Base-by-base conservation (phyloP, 1,140 invertebrate species). In the Drosophila lacertosa region DNA sequence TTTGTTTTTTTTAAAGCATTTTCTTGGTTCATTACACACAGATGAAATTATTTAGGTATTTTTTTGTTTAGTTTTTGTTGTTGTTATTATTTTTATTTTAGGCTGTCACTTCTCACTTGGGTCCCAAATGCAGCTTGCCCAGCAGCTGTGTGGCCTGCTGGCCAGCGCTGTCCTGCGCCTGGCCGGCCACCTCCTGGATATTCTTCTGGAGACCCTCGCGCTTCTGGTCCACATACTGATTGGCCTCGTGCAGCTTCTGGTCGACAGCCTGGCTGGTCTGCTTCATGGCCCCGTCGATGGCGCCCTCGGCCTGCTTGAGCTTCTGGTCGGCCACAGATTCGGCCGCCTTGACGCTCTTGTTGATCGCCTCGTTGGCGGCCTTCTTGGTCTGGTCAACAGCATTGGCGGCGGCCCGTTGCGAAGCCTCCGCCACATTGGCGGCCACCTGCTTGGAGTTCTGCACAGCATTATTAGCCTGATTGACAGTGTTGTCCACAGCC, bases 221-320 rank as follows among this genome's bases (percentile, higher is more conserved):
- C 64, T 91, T 91, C 59, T 90, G 81, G 58, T 92, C 91, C 37
- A 91, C 84, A 69, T 83, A 92, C 58, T 91, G 74, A 65, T 92
- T 92, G 32, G 91, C 91, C 53, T 92, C 91, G 4, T 90, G 71
- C 65, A 92, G 69, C 74, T 92, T 92, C 39, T 91, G 78, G 57
- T 91, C 91, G 9, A 91, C 91, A 9, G 89, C 37, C 55, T 90
- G 78, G 48, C 90, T 91, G 33, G 91, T 89, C 51, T 82, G 72
- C 73, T 91, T 91, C 42, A 91, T 67, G 16, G 79, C 80, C 3
- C 77, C 82, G 51, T 91, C 91, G 60, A 91, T 78, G 45, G 79
- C 77, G 2, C 89, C 74, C 57, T 91, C 91, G 15, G 86, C 91
- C 62, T 91, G 51, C 73, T 91, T 91, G 18, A 91, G 75, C 80